A percentile compares a stretch with the other conserved stretches of the same genome.
Evolutionary conservation across 2,888 invertebrate genomes (phyloP).

Genomic region (Gasteruption jaculator): DNA sequence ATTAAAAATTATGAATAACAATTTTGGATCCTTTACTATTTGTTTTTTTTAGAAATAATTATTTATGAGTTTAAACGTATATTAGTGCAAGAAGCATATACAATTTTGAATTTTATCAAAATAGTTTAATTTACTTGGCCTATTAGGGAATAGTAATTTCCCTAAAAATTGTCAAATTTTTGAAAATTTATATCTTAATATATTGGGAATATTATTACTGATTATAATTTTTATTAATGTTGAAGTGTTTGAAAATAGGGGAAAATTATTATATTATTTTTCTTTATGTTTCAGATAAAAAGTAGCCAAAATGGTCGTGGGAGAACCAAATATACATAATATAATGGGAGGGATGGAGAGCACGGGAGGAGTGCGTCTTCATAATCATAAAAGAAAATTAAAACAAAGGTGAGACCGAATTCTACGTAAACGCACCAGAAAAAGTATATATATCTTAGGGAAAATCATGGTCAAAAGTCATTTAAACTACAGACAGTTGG

Average conservation of each 20-base stretch:
- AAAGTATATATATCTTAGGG: too few relatives aligned
- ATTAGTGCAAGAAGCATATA: too few relatives aligned
- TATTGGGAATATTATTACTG: too few relatives aligned
- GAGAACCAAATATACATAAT: conserved; percentile 75
- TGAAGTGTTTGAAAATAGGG: not conserved
- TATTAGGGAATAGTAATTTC: too few relatives aligned
- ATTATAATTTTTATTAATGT: not conserved
- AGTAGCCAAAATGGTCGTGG: conserved; percentile 73
- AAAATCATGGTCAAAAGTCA: too few relatives aligned
- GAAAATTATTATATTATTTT: not conserved
- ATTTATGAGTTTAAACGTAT: too few relatives aligned
- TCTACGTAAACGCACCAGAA: too few relatives aligned
- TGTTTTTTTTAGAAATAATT: too few relatives aligned
- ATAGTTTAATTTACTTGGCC: too few relatives aligned
- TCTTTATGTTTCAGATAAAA: conserved; percentile 27
- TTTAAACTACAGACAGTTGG: conserved; percentile 14
- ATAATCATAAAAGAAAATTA: conserved; percentile 84
- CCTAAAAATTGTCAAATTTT: conserved; percentile 5
- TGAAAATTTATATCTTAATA: not conserved
- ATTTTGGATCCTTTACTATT: too few relatives aligned
- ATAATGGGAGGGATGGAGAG: conserved; percentile 91
- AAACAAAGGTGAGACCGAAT: conserved; percentile 79
- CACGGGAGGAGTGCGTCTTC: conserved; percentile 82
- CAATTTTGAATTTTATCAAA: too few relatives aligned
- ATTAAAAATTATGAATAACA: too few relatives aligned